Evolutionary conservation across 2,797 vertebrate species (phyloP).

Genomic region (Garrulus glandarius): DNA sequence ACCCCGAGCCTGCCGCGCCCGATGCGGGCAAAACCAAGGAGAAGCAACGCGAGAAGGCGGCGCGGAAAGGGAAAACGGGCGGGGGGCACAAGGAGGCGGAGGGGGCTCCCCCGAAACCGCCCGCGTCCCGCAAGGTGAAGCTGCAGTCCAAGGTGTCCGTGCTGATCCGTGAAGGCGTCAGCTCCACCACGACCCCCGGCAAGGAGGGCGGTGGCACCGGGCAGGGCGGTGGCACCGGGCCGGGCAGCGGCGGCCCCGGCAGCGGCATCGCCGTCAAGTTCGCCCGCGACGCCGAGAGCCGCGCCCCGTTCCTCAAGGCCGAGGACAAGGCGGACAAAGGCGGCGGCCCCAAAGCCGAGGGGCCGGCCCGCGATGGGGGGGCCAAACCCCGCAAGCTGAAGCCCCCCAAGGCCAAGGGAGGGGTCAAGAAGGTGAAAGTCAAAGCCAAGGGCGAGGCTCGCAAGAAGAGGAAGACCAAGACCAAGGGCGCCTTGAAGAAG

Average conservation of each 20-base stretch:
- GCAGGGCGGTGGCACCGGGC: too few relatives aligned
- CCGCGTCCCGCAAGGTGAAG: slow-evolving; percentile 82
- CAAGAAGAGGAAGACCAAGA: background rate
- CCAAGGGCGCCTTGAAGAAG: background rate
- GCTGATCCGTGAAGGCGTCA: slow-evolving; percentile 90
- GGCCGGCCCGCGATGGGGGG: accelerated
- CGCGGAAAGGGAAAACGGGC: slow-evolving; percentile 65
- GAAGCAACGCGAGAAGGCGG: slow-evolving; percentile 54
- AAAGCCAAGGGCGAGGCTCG: background rate
- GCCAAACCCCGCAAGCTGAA: background rate
- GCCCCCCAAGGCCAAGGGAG: accelerated
- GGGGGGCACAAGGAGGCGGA: background rate
- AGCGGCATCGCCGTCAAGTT: background rate
- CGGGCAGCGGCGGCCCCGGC: background rate
- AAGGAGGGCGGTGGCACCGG: slow-evolving; percentile 64
- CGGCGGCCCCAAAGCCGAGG: accelerated
- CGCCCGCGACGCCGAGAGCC: background rate
- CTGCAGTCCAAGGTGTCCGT: slow-evolving; percentile 94
- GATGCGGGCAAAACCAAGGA: background rate
- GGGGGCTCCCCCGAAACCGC: background rate
- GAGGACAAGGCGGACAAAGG: accelerated
- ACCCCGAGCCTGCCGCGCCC: accelerated
- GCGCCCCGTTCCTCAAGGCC: background rate
- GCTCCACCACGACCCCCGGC: slow-evolving; percentile 82
- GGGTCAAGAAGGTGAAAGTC: accelerated